Conservation (phyloP, 2,888 invertebrate species). For the Cryptocheilus praepositus region DNA sequence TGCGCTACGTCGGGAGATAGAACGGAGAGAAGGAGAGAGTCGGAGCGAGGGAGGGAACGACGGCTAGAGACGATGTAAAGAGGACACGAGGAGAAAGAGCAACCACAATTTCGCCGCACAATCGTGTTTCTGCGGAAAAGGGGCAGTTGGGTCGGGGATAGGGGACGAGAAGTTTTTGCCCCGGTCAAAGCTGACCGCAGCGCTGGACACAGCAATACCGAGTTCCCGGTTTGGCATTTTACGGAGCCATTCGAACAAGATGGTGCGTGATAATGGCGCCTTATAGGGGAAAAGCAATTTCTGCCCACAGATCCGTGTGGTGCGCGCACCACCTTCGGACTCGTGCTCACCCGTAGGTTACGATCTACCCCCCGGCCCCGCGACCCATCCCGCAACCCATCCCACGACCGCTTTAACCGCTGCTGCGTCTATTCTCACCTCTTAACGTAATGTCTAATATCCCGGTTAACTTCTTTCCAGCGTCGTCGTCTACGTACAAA, state of each 20-base stretch:
- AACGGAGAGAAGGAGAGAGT: slow-evolving; percentile 17
- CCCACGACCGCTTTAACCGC: slow-evolving; percentile 17
- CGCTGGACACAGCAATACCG: slow-evolving; percentile 66
- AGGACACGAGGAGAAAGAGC: slow-evolving; percentile 48
- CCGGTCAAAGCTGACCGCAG: slow-evolving; percentile 60
- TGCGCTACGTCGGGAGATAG: slow-evolving; percentile 18
- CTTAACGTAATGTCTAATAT: slow-evolving; percentile 64
- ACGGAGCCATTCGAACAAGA: slow-evolving; percentile 72
- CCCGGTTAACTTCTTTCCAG: slow-evolving; percentile 35
- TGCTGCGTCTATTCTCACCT: slow-evolving; percentile 60
- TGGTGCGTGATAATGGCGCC: slow-evolving; percentile 73
- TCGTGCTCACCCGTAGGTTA: slow-evolving; percentile 44
- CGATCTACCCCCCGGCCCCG: slow-evolving; percentile 26
- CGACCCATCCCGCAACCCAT: too few relatives aligned
- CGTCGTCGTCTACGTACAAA: neutral
- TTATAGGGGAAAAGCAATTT: slow-evolving; percentile 73
- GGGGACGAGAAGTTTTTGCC: slow-evolving; percentile 39
- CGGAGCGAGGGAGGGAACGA: slow-evolving; percentile 13
- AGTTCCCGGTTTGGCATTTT: slow-evolving; percentile 68
- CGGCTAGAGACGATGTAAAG: slow-evolving; percentile 40
- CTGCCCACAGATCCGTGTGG: slow-evolving; percentile 52
- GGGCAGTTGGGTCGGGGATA: slow-evolving; percentile 27
- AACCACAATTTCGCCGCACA: slow-evolving; percentile 61
- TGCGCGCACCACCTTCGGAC: slow-evolving; percentile 28
- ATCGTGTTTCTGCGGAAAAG: slow-evolving; percentile 44